Percentiles rank a stretch among this genome's conserved stretches.
These are phyloP conservation scores for Lomographa bimaculata DNA, from an alignment of 2,888 invertebrate genomes.

Conservation along the genomic window DNA sequence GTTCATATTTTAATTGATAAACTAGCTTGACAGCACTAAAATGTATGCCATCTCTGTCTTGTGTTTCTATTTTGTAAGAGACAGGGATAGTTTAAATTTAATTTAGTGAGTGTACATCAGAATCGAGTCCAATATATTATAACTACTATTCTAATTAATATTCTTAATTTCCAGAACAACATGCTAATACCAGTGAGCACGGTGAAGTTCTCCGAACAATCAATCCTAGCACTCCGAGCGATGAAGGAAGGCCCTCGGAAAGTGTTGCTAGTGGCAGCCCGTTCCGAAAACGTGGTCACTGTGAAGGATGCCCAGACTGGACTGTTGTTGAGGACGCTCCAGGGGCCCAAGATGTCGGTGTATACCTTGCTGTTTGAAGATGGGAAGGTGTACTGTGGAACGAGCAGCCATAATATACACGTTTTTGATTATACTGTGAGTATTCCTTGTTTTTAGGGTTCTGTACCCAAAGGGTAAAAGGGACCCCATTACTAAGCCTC, in stretches of 20 bases:
- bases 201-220: constrained; percentile 85
- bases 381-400: constrained; percentile 89
- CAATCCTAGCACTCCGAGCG: constrained; percentile 87
- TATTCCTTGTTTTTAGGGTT: constrained; percentile 32
- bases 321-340: constrained; percentile 85
- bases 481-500: too few relatives aligned
- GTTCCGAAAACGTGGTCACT: constrained; percentile 85
- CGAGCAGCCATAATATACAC: constrained; percentile 87
- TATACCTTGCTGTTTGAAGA: constrained; percentile 88
- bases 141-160: too few relatives aligned
- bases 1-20: too few relatives aligned
- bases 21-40: too few relatives aligned
- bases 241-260: constrained; percentile 89
- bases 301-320: constrained; percentile 89
- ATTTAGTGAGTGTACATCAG: too few relatives aligned
- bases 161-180: constrained; percentile 83
- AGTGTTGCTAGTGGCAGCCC: constrained; percentile 87
- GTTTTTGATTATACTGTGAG: constrained; percentile 90
- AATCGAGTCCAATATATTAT: too few relatives aligned
- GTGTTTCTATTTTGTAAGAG: too few relatives aligned
- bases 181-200: constrained; percentile 78
- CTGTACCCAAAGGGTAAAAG: too few relatives aligned
- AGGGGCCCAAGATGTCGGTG: constrained; percentile 84
- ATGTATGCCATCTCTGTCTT: too few relatives aligned
- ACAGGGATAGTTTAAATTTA: too few relatives aligned